Conservation (phyloP, 2,797 vertebrate genomes). For the Botia kubotai region DNA sequence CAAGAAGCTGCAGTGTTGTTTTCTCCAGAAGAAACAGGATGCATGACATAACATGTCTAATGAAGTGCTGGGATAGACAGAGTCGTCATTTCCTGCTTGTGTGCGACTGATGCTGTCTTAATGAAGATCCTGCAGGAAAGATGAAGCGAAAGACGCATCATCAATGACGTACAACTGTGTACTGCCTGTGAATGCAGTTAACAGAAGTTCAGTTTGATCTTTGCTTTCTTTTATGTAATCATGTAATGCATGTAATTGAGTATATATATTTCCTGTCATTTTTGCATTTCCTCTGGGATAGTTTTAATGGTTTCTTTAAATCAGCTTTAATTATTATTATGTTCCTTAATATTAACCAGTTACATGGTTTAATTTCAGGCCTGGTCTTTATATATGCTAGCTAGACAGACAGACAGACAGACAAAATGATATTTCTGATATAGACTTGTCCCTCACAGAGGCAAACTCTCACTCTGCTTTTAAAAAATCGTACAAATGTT, state of each 20-base stretch:
- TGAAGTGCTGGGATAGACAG: conserved; percentile 78
- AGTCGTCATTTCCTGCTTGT: conserved; percentile 74
- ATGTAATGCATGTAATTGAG: neutral
- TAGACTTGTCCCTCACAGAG: no score
- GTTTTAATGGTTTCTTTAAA: neutral
- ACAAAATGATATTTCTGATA: no score
- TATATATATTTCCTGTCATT: neutral
- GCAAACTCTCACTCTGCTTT: no score
- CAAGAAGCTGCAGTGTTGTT: conserved; percentile 54
- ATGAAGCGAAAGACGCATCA: conserved; percentile 11
- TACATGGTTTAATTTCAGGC: no score
- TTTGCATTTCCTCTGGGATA: neutral
- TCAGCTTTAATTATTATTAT: neutral
- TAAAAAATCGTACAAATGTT: no score
- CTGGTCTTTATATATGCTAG: no score
- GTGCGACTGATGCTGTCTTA: conserved; percentile 67
- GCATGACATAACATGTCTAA: conserved; percentile 74
- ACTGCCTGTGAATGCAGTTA: neutral
- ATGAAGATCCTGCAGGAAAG: conserved; percentile 67
- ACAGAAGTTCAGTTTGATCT: neutral
- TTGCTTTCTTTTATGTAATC: neutral
- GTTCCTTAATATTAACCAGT: no score
- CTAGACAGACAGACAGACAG: no score
- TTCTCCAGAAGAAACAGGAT: conserved; percentile 72
- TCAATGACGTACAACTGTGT: neutral